A percentile compares a stretch with the other conserved stretches of the same genome.
These are phyloP conservation scores for Hofmannophila pseudospretella DNA, from an alignment of 2,888 invertebrate genomes.

Conservation along the genomic window DNA sequence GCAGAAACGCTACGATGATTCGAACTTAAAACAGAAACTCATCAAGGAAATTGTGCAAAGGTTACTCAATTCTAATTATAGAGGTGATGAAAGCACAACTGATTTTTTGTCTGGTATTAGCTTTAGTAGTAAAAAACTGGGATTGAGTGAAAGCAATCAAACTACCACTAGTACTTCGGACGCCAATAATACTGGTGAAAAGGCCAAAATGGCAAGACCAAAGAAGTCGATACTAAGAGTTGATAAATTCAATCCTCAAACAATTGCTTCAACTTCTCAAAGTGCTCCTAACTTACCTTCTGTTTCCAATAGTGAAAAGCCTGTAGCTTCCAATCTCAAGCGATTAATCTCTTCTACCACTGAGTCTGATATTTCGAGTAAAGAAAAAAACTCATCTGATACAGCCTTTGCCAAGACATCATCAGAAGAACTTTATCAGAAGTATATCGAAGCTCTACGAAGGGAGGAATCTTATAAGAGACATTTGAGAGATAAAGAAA, in stretches of 20 bases:
- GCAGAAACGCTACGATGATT: slow-evolving; percentile 77
- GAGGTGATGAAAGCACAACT: slow-evolving; percentile 73
- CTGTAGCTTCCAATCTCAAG: slow-evolving; percentile 29
- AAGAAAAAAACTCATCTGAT: slow-evolving; percentile 48
- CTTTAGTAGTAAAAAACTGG: slow-evolving; percentile 45
- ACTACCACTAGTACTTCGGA: slow-evolving; percentile 66
- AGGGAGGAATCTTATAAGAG: slow-evolving; percentile 58
- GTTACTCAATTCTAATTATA: slow-evolving; percentile 77
- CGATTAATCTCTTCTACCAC: slow-evolving; percentile 34
- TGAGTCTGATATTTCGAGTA: slow-evolving; percentile 55
- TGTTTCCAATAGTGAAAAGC: slow-evolving; percentile 38
- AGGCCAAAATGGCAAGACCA: slow-evolving; percentile 33
- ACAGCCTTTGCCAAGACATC: slow-evolving; percentile 46
- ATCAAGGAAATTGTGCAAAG: slow-evolving; percentile 81
- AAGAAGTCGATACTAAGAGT: slow-evolving; percentile 61
- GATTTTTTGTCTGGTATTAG: slow-evolving; percentile 69
- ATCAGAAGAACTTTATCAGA: slow-evolving; percentile 62
- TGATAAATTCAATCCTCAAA: slow-evolving; percentile 55
- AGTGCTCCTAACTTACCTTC: slow-evolving; percentile 61
- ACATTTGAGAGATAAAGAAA: slow-evolving; percentile 59
- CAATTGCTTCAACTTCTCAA: slow-evolving; percentile 61
- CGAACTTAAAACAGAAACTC: slow-evolving; percentile 78
- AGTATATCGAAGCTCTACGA: slow-evolving; percentile 57
- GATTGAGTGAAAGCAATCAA: slow-evolving; percentile 28
- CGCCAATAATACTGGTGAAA: slow-evolving; percentile 42